Conservation (phyloP, 2,797 vertebrate species). For the Varecia variegata region DNA sequence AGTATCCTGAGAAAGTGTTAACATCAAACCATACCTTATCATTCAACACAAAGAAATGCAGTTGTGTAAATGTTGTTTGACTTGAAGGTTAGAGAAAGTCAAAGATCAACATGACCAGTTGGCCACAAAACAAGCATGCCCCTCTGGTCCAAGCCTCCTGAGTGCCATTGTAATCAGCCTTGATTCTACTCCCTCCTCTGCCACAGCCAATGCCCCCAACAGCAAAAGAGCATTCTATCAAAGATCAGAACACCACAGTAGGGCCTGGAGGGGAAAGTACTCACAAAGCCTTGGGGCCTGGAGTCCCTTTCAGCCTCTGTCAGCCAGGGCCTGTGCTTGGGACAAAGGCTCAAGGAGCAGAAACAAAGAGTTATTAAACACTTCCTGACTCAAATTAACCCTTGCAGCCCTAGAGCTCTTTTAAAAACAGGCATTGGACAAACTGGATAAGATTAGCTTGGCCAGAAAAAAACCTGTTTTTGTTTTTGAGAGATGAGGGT, state of each 20-base stretch:
- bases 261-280: neutral
- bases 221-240: neutral
- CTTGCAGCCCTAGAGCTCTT: conserved; percentile 16
- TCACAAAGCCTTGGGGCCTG: neutral
- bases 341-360: neutral
- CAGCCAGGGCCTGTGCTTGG: neutral
- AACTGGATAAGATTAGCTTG: conserved; percentile 17
- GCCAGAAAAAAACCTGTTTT: neutral
- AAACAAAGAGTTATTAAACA: conserved; percentile 49
- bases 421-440: neutral
- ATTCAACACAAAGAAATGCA: conserved; percentile 39
- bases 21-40: conserved; percentile 22
- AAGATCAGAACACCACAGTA: neutral
- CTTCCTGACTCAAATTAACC: conserved; percentile 32
- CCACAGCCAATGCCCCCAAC: neutral
- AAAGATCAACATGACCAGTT: conserved; percentile 57
- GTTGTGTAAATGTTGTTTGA: conserved; percentile 58
- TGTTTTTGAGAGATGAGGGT: neutral
- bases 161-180: neutral
- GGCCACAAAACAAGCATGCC: conserved; percentile 47
- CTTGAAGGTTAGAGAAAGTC: conserved; percentile 55
- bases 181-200: neutral
- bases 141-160: conserved; percentile 21
- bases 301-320: neutral
- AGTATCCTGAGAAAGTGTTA: neutral